A percentile compares a stretch with the other conserved stretches of the same genome.
phyloP scores from a whole-genome alignment of 2,888 invertebrate species.

The Volucella inanis region DNA sequence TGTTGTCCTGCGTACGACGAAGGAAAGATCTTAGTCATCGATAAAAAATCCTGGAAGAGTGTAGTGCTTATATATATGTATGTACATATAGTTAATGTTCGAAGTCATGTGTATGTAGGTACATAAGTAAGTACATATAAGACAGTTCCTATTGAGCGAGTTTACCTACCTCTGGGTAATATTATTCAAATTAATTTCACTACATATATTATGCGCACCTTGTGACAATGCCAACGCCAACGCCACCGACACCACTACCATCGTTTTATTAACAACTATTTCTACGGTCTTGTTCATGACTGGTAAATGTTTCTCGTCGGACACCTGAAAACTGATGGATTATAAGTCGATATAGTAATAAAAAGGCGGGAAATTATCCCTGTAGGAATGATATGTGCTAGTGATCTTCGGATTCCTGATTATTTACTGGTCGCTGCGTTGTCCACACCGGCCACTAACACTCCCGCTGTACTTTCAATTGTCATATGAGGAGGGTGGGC shows the following conservation, averaged over 20 bases:
- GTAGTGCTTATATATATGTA: slow-evolving; percentile 45
- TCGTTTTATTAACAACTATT: no score
- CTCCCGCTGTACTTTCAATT: slow-evolving; percentile 3
- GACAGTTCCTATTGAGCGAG: slow-evolving; percentile 45
- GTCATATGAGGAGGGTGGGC: slow-evolving; percentile 44
- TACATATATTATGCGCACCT: slow-evolving; percentile 70
- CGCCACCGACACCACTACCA: neutral
- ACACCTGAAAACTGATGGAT: slow-evolving; percentile 71
- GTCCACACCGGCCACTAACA: slow-evolving; percentile 50
- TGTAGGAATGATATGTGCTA: slow-evolving; percentile 31
- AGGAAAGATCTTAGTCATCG: slow-evolving; percentile 67
- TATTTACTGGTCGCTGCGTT: slow-evolving; percentile 46
- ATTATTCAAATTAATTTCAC: slow-evolving; percentile 71
- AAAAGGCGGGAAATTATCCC: slow-evolving; percentile 68
- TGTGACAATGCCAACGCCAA: slow-evolving; percentile 17
- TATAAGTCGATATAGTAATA: slow-evolving; percentile 65
- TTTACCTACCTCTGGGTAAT: slow-evolving; percentile 45
- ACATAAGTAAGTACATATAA: neutral
- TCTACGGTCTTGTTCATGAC: slow-evolving; percentile 1
- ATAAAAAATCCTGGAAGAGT: slow-evolving; percentile 65
- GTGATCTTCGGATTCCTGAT: slow-evolving; percentile 40
- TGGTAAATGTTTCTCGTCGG: slow-evolving; percentile 35
- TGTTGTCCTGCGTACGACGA: slow-evolving; percentile 47
- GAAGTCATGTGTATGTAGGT: slow-evolving; percentile 27
- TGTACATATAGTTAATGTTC: neutral